These are phyloP conservation scores for Drosophila kambysellisi DNA, from an alignment of 2,888 invertebrate genomes.

Conservation along the genomic window DNA sequence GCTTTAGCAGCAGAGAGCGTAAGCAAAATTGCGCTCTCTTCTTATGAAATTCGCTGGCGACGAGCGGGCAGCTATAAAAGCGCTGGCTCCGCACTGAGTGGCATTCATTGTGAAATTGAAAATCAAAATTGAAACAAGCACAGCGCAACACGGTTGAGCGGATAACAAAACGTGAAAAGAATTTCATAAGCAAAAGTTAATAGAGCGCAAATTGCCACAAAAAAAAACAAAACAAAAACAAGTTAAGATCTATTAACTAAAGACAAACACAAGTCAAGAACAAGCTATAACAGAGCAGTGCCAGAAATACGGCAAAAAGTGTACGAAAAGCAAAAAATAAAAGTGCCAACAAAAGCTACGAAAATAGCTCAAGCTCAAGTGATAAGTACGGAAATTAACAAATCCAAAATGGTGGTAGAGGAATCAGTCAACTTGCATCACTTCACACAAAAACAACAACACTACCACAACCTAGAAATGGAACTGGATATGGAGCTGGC, in stretches of 20 bases:
- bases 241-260: constrained; percentile 4
- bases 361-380: constrained; percentile 56
- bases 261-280: constrained; percentile 34
- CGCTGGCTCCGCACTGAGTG: constrained; percentile 39
- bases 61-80: constrained; percentile 82
- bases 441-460: constrained; percentile 43
- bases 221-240: constrained; percentile 8
- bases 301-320: constrained; percentile 39
- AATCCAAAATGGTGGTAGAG: constrained; percentile 81
- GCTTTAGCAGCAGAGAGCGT: constrained; percentile 13
- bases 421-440: constrained; percentile 71
- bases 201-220: constrained; percentile 52
- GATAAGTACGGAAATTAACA: constrained; percentile 41
- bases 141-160: constrained; percentile 58
- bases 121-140: constrained; percentile 84
- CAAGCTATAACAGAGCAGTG: constrained; percentile 49
- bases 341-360: constrained; percentile 59
- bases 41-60: constrained; percentile 80
- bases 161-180: constrained; percentile 74
- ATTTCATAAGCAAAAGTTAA: constrained; percentile 82
- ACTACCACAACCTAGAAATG: constrained; percentile 37
- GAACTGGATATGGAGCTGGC: constrained; percentile 40
- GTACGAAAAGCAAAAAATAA: constrained; percentile 34
- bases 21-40: constrained; percentile 39
- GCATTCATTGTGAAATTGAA: constrained; percentile 85